phyloP scores from a whole-genome alignment of 2,888 invertebrate species.

The Reticulitermes lucifugus region DNA sequence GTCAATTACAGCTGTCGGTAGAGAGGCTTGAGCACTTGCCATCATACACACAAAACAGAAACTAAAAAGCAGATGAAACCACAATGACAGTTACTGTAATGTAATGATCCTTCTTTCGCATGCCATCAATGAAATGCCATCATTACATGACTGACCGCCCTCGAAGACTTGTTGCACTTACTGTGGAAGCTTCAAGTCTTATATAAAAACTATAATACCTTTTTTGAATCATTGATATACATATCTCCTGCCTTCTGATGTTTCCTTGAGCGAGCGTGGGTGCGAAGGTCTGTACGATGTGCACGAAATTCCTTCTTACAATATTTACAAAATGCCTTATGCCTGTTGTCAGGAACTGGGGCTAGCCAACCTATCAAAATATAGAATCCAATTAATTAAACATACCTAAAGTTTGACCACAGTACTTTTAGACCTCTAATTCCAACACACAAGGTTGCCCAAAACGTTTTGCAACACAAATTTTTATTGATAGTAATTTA shows the following conservation, averaged over 20 bases:
- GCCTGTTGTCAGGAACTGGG: conserved; percentile 39
- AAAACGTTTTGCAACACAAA: no score
- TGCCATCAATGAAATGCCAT: no score
- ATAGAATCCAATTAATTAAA: background rate
- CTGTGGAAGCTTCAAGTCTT: no score
- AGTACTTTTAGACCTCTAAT: background rate
- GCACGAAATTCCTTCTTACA: conserved; percentile 47
- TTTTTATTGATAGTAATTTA: no score
- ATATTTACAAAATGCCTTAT: conserved; percentile 45
- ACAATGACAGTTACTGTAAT: no score
- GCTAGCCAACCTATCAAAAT: conserved; percentile 42
- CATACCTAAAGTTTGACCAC: background rate
- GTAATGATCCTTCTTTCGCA: no score
- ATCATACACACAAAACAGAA: no score
- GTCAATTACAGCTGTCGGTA: no score
- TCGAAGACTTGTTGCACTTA: no score
- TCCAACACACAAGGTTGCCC: background rate
- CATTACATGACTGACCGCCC: no score
- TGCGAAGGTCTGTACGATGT: conserved; percentile 47
- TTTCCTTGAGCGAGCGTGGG: conserved; percentile 45
- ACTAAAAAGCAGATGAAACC: no score
- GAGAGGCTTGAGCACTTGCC: no score
- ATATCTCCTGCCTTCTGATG: conserved; percentile 42
- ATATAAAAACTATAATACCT: background rate
- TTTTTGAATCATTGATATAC: background rate